These are phyloP conservation scores for Pissodes strobi DNA, from an alignment of 1,140 invertebrate genomes.

Conservation along the genomic window DNA sequence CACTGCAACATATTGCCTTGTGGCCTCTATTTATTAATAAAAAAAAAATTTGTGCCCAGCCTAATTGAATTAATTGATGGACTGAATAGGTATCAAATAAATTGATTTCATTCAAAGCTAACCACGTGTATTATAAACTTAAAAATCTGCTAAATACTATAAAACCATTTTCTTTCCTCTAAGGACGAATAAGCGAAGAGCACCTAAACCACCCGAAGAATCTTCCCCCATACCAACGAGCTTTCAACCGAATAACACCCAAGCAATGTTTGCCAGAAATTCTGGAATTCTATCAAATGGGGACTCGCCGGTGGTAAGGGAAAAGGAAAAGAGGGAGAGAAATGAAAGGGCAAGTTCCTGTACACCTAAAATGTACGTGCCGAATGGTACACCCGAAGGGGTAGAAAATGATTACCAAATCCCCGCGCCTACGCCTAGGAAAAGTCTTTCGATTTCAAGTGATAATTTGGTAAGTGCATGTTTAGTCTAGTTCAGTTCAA, in stretches of 20 bases:
- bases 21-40: no score
- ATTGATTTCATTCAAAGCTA: no score
- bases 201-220: conserved; percentile 68
- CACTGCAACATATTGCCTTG: no score
- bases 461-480: conserved; percentile 65
- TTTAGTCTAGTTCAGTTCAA: no score
- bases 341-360: conserved; percentile 66
- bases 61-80: no score
- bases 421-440: conserved; percentile 67
- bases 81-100: no score
- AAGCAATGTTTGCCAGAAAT: conserved; percentile 30
- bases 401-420: conserved; percentile 51
- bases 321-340: conserved; percentile 70
- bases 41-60: no score
- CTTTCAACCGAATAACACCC: no score
- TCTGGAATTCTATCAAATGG: conserved; percentile 57
- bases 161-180: not conserved
- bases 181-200: conserved; percentile 60
- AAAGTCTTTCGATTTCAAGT: conserved; percentile 71
- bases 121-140: no score
- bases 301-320: conserved; percentile 70
- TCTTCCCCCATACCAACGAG: conserved; percentile 25
- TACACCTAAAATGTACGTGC: conserved; percentile 62
- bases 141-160: no score
- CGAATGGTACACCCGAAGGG: conserved; percentile 4